phyloP scores from a whole-genome alignment of 2,113 vertebrate genomes.

The Suncus etruscus region DNA sequence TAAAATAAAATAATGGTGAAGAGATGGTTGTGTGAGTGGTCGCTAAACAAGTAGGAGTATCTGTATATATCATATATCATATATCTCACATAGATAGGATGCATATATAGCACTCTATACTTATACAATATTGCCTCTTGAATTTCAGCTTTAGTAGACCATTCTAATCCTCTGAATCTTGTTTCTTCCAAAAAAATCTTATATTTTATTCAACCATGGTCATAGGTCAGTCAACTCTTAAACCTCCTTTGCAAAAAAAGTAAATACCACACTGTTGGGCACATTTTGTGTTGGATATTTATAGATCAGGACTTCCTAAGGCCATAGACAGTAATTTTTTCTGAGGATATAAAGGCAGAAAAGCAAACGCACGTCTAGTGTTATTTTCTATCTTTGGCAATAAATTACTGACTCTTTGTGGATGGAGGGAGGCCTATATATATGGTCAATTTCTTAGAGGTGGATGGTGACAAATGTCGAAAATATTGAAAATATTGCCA shows the following conservation, averaged over 20 bases:
- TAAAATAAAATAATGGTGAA: no score
- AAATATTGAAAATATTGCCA: no score
- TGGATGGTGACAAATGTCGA: neutral
- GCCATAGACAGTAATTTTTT: neutral
- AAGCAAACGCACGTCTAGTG: neutral
- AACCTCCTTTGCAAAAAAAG: neutral
- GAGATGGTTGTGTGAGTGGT: no score
- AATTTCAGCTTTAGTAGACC: neutral
- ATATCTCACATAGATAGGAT: no score
- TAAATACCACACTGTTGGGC: neutral
- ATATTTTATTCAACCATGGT: neutral
- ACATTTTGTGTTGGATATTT: neutral
- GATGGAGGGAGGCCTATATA: neutral
- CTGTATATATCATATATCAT: no score
- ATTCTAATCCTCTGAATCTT: neutral
- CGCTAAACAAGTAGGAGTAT: no score
- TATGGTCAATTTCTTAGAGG: neutral
- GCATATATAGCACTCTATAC: neutral
- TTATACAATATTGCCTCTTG: neutral
- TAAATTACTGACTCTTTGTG: neutral
- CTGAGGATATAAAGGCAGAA: neutral
- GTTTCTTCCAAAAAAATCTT: neutral
- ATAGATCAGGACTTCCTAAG: neutral
- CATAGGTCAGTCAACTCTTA: neutral
- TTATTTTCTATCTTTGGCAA: neutral